phyloP scores from a whole-genome alignment of 2,113 vertebrate species.

The Phocoena phocoena region DNA sequence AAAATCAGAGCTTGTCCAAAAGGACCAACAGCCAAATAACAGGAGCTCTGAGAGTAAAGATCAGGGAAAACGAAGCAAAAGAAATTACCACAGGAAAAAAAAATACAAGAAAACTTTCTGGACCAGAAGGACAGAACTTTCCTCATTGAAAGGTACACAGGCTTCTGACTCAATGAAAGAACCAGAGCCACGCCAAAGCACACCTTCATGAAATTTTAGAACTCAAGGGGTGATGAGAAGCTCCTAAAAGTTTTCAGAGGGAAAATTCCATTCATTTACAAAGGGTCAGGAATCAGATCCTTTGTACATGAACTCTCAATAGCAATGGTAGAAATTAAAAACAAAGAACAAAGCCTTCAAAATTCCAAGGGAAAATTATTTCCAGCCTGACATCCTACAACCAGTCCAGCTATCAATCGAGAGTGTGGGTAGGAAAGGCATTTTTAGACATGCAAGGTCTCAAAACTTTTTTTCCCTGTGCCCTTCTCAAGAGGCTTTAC shows the following conservation, averaged over 20 bases:
- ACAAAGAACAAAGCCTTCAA: not conserved
- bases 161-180: not conserved
- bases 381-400: not conserved
- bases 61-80: not conserved
- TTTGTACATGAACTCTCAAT: not conserved
- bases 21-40: not conserved
- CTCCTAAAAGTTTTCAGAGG: not conserved
- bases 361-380: not conserved
- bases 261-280: not conserved
- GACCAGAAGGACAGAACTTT: not conserved
- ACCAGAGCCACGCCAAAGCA: not conserved
- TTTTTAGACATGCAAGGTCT: not conserved
- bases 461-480: not conserved
- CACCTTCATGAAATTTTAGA: not conserved
- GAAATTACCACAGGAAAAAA: not conserved
- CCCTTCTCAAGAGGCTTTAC: not conserved
- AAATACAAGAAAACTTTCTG: not conserved
- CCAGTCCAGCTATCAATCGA: not conserved
- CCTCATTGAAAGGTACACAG: not conserved
- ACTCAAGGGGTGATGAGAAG: not conserved
- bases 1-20: not conserved
- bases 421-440: not conserved
- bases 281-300: not conserved
- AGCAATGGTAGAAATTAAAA: not conserved
- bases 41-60: not conserved